Evolutionary conservation across 2,888 invertebrate genomes (phyloP).

Genomic region (Acrobasis consociella): DNA sequence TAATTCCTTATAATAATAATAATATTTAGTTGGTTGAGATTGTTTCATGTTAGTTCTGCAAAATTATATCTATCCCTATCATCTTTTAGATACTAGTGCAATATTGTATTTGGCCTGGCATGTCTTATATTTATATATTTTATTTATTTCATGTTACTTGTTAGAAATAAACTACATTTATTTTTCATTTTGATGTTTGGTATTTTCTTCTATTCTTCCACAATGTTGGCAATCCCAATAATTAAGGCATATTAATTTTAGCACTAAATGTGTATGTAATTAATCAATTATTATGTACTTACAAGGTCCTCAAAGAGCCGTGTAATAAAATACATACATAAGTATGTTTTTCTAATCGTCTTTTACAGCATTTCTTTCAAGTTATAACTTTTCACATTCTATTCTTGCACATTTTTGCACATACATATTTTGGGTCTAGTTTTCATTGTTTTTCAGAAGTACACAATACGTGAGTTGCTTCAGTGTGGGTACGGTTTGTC

Average conservation of each 20-base stretch:
- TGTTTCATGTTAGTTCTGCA: neutral
- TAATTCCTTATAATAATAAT: too few relatives aligned
- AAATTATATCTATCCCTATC: neutral
- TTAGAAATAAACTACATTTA: conserved; percentile 13
- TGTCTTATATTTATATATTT: conserved; percentile 12
- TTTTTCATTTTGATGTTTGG: conserved; percentile 11
- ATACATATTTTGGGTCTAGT: neutral
- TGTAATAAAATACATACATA: too few relatives aligned
- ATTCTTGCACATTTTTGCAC: too few relatives aligned
- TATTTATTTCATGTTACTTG: conserved; percentile 3
- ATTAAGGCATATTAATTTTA: neutral
- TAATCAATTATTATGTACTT: too few relatives aligned
- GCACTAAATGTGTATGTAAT: neutral
- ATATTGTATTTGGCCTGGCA: conserved; percentile 16
- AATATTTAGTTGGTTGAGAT: too few relatives aligned
- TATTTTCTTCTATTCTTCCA: conserved; percentile 7
- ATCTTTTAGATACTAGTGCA: neutral
- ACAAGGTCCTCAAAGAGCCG: neutral
- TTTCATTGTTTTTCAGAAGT: neutral
- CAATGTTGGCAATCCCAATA: conserved; percentile 1
- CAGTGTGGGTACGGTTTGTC: neutral
- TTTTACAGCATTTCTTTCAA: too few relatives aligned
- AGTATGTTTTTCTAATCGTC: too few relatives aligned
- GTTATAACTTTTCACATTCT: too few relatives aligned
- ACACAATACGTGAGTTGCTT: neutral